These are phyloP conservation scores for Anguilla megastoma DNA, from an alignment of 2,797 vertebrate genomes.

Conservation along the genomic window DNA sequence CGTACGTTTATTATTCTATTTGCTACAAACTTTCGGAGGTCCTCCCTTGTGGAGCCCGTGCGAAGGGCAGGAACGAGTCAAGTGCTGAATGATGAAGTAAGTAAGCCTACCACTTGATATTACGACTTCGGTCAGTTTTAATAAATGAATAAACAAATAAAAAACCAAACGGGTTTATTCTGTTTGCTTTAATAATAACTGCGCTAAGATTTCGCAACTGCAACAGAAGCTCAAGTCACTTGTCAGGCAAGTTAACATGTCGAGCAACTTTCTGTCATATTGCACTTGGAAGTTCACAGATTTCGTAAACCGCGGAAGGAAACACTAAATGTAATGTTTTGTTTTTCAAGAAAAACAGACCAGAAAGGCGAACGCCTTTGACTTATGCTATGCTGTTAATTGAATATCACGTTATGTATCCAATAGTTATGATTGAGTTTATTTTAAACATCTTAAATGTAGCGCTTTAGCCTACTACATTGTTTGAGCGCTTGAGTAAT, in stretches of 20 bases:
- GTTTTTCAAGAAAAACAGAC: background rate
- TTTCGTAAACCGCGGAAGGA: background rate
- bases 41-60: background rate
- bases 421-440: background rate
- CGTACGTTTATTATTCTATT: background rate
- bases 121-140: background rate
- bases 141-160: background rate
- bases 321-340: background rate
- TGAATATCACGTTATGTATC: background rate
- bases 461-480: background rate
- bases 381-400: no score
- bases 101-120: background rate
- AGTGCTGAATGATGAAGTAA: conserved; percentile 16
- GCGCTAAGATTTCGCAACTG: background rate
- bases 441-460: background rate
- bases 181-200: background rate
- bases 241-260: background rate
- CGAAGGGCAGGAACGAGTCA: background rate
- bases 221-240: background rate
- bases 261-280: background rate
- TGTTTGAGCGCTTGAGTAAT: background rate
- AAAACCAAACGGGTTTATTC: background rate
- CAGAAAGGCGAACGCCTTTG: no score
- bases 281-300: background rate
- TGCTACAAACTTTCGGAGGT: background rate